A percentile compares a stretch with the other conserved stretches of the same genome.
Evolutionary conservation across 2,113 vertebrate species (phyloP).

Genomic region (Phylloscopus whistleri): DNA sequence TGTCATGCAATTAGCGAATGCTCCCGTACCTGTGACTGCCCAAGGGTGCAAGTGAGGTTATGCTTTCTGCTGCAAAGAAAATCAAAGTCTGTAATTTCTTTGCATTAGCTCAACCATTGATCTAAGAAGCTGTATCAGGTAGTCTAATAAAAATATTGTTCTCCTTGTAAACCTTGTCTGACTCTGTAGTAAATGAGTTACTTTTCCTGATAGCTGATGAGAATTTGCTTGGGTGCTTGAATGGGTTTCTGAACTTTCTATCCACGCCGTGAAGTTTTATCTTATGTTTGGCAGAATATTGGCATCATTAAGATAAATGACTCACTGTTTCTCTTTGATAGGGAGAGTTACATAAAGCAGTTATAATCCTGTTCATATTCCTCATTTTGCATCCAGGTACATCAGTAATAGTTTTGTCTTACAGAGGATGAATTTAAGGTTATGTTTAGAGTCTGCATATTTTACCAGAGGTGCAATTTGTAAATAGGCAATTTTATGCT

Average conservation of each 20-base stretch:
- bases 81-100: not conserved
- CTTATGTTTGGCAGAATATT: not conserved
- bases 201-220: not conserved
- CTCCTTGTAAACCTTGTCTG: slow-evolving; percentile 5
- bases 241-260: not conserved
- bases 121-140: not conserved
- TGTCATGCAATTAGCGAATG: not conserved
- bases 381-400: not conserved
- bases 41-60: not conserved
- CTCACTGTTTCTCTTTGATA: not conserved
- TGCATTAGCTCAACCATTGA: not conserved
- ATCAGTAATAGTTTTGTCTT: not conserved
- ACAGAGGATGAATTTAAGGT: not conserved
- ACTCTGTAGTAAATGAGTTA: slow-evolving; percentile 29
- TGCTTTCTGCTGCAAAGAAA: not conserved
- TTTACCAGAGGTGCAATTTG: not conserved
- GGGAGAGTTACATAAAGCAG: not conserved
- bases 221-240: not conserved
- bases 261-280: not conserved
- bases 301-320: not conserved
- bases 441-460: not conserved
- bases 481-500: not conserved
- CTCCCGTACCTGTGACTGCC: not conserved
- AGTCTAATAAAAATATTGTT: slow-evolving; percentile 30
- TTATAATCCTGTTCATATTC: not conserved